Evolutionary conservation across 2,113 vertebrate species (phyloP).

Genomic region (Scomber japonicus): DNA sequence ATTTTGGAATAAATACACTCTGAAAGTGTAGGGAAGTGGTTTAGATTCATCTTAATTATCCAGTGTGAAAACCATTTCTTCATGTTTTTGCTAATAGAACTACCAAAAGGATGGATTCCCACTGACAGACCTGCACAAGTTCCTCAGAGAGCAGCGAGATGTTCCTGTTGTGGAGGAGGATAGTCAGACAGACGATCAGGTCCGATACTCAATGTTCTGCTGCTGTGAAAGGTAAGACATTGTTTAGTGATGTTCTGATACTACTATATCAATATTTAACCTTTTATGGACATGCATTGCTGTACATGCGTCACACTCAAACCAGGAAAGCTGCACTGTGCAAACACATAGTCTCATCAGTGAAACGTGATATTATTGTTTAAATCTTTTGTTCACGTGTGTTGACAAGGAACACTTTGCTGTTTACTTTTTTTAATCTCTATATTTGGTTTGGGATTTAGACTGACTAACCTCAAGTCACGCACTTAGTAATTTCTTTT

Average conservation of each 20-base stretch:
- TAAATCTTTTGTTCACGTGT: neutral
- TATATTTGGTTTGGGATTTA: too few species aligned
- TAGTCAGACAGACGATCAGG: constrained; percentile 33
- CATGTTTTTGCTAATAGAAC: constrained; percentile 80
- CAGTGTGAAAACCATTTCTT: neutral
- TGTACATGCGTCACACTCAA: neutral
- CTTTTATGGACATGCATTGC: neutral
- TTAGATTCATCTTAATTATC: neutral
- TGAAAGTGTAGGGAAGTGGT: neutral
- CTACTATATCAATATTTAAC: neutral
- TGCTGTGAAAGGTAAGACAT: constrained; percentile 87
- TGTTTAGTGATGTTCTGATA: neutral
- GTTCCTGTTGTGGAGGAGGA: constrained; percentile 64
- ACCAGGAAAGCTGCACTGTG: neutral
- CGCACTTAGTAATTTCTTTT: too few species aligned
- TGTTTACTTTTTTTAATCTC: too few species aligned
- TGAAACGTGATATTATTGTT: neutral
- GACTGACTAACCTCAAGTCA: too few species aligned
- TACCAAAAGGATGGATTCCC: constrained; percentile 93
- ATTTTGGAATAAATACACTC: too few species aligned
- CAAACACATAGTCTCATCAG: neutral
- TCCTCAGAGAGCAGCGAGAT: constrained; percentile 85
- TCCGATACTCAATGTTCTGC: constrained; percentile 72
- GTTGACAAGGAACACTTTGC: too few species aligned
- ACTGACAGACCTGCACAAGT: constrained; percentile 91